These are phyloP conservation scores for Drosophila kuntzei DNA, from an alignment of 2,888 invertebrate species.

Conservation along the genomic window DNA sequence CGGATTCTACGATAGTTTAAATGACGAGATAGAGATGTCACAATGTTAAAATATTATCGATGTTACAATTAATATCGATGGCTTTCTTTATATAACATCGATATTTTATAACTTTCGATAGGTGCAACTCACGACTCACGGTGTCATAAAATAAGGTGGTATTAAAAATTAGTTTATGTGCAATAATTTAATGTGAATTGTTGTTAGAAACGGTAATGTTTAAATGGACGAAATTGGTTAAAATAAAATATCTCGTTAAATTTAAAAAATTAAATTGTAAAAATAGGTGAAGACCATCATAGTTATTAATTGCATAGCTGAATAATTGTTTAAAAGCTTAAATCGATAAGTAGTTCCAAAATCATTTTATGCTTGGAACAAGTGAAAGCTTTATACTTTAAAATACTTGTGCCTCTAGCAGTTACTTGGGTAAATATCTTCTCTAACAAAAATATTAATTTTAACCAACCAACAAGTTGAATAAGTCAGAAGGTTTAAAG, in stretches of 20 bases:
- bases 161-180: too few species aligned
- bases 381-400: not conserved
- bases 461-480: constrained; percentile 42
- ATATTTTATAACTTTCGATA: not conserved
- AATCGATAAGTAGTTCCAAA: not conserved
- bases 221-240: too few species aligned
- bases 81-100: not conserved
- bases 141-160: not conserved
- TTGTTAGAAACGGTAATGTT: too few species aligned
- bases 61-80: constrained; percentile 3
- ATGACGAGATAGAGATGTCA: constrained; percentile 3
- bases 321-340: too few species aligned
- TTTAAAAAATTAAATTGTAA: too few species aligned
- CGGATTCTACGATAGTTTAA: constrained; percentile 5
- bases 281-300: too few species aligned
- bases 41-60: not conserved
- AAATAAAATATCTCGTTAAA: too few species aligned
- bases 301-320: too few species aligned
- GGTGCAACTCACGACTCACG: not conserved
- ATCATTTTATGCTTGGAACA: not conserved
- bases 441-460: too few species aligned
- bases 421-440: constrained; percentile 11
- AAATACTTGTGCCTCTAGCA: constrained; percentile 11
- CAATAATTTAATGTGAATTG: too few species aligned
- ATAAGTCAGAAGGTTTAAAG: constrained; percentile 29